phyloP scores from a whole-genome alignment of 23 tunicate species.

The Ciona savignyi region DNA sequence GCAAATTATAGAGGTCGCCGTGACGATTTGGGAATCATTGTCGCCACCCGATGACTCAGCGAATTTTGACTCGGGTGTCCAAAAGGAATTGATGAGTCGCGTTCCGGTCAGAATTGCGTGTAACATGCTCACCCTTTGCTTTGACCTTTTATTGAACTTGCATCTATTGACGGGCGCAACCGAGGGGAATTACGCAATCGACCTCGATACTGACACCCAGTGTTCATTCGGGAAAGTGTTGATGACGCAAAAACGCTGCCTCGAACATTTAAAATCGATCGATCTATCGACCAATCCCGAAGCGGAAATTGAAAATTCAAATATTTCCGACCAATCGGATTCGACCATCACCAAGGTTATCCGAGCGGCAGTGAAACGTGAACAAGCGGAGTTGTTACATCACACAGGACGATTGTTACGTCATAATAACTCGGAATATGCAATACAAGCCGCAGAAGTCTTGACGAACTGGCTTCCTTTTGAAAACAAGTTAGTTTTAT shows the following conservation, averaged over 20 bases:
- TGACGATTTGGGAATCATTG: constrained; percentile 4
- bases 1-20: not conserved
- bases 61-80: not conserved
- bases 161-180: not conserved
- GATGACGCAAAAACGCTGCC: not conserved
- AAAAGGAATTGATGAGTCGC: not conserved
- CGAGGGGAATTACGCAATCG: not conserved
- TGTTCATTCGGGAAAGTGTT: not conserved
- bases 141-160: not conserved
- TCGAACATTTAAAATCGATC: not conserved
- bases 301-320: not conserved
- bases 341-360: not conserved
- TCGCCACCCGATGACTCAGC: not conserved
- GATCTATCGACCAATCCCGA: not conserved
- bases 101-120: not conserved
- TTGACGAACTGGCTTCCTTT: not conserved
- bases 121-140: not conserved
- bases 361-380: not conserved
- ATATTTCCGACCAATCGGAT: not conserved
- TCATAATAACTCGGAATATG: not conserved
- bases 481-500: too few relatives aligned
- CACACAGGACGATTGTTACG: not conserved
- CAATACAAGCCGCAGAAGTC: not conserved
- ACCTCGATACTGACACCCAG: not conserved
- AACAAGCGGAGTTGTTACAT: not conserved